These are phyloP conservation scores for Thera obeliscata DNA, from an alignment of 2,888 invertebrate species.

Conservation along the genomic window DNA sequence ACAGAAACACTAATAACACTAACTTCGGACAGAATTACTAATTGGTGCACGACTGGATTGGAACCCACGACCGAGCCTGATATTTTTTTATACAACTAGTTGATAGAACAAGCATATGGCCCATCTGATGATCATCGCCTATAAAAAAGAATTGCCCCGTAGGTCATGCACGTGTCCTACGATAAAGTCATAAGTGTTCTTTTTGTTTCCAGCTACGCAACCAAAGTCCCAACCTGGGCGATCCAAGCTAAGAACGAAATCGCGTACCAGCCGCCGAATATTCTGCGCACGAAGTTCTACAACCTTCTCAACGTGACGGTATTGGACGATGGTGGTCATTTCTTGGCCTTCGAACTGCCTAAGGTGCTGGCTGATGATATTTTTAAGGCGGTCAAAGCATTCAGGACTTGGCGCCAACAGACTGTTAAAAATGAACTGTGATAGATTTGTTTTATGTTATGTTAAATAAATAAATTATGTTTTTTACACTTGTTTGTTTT, in stretches of 20 bases:
- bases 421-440: conserved; percentile 52
- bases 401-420: conserved; percentile 51
- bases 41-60: no score
- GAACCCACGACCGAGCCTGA: no score
- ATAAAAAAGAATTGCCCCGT: no score
- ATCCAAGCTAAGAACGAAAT: conserved; percentile 89
- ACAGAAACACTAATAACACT: no score
- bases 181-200: neutral
- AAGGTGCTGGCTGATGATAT: conserved; percentile 87
- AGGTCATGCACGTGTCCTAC: no score
- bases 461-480: neutral
- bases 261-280: conserved; percentile 79
- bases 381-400: conserved; percentile 63
- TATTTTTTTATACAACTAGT: no score
- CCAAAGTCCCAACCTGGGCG: conserved; percentile 86
- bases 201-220: conserved; percentile 44
- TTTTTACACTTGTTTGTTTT: neutral
- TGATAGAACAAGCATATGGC: no score
- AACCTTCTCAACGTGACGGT: conserved; percentile 88
- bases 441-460: no score
- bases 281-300: conserved; percentile 82
- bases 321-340: conserved; percentile 91
- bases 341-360: conserved; percentile 92
- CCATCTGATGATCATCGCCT: no score
- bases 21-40: no score